These are phyloP conservation scores for Dipodomys ordii DNA, from an alignment of 2,113 vertebrate genomes.

Conservation along the genomic window DNA sequence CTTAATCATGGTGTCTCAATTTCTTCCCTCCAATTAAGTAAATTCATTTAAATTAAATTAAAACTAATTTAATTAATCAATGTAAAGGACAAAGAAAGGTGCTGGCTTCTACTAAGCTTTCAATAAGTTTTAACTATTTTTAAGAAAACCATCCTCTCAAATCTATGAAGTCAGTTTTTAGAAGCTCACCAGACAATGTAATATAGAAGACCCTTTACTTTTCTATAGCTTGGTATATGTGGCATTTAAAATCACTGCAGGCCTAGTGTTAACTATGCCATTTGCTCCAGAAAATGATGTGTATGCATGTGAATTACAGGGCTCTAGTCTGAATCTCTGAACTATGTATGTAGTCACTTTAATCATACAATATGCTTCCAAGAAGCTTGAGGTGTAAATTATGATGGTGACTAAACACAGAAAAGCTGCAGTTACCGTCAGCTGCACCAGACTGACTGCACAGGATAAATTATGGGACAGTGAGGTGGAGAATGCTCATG, in stretches of 20 bases:
- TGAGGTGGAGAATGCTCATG: neutral
- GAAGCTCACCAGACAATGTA: neutral
- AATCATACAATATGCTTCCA: constrained; percentile 23
- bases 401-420: constrained; percentile 31
- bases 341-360: constrained; percentile 5
- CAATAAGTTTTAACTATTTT: constrained; percentile 24
- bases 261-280: neutral
- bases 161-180: constrained; percentile 33
- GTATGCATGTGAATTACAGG: neutral
- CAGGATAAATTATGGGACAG: neutral
- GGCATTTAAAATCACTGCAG: constrained; percentile 48
- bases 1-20: constrained; percentile 41
- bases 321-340: constrained; percentile 29
- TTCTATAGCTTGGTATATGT: neutral
- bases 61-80: constrained; percentile 32
- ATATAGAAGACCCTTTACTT: constrained; percentile 31
- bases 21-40: constrained; percentile 53
- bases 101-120: constrained; percentile 15
- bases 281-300: constrained; percentile 23
- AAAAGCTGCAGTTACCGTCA: constrained; percentile 2
- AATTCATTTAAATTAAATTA: constrained; percentile 45
- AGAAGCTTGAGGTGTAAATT: constrained; percentile 49
- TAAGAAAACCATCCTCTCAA: constrained; percentile 17
- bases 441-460: neutral
- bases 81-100: constrained; percentile 22